phyloP scores from a whole-genome alignment of 2,888 invertebrate genomes.

The Epinotia demarniana region DNA sequence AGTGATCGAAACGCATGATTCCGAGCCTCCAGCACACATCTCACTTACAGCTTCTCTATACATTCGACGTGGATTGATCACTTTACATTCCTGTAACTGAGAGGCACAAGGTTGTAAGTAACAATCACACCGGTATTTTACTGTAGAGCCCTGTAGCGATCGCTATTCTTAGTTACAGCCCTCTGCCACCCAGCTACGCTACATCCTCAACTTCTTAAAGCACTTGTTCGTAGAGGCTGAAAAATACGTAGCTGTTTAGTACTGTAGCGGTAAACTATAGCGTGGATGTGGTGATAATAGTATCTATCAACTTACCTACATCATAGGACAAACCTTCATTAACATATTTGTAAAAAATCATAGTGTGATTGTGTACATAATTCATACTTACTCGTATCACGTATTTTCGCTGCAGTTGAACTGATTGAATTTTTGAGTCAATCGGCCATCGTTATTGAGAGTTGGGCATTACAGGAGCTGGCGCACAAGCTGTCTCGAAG shows the following conservation, averaged over 20 bases:
- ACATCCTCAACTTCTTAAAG: slow-evolving; percentile 74
- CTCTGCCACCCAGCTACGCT: slow-evolving; percentile 82
- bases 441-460: slow-evolving; percentile 40
- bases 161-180: slow-evolving; percentile 61
- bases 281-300: slow-evolving; percentile 78
- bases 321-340: slow-evolving; percentile 50
- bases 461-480: slow-evolving; percentile 87
- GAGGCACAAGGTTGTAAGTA: slow-evolving; percentile 78
- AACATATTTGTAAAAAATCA: slow-evolving; percentile 33
- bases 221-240: slow-evolving; percentile 82
- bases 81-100: slow-evolving; percentile 78
- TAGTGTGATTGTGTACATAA: slow-evolving; percentile 45
- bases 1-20: slow-evolving; percentile 84
- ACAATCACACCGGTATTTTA: slow-evolving; percentile 27
- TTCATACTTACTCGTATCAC: slow-evolving; percentile 39
- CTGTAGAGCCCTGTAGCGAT: slow-evolving; percentile 36
- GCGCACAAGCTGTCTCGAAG: slow-evolving; percentile 94
- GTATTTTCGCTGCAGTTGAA: slow-evolving; percentile 49
- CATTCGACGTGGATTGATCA: slow-evolving; percentile 77
- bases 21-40: slow-evolving; percentile 83
- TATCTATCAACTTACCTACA: slow-evolving; percentile 52
- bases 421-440: slow-evolving; percentile 33
- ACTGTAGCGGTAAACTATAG: slow-evolving; percentile 76
- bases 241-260: slow-evolving; percentile 76
- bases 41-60: slow-evolving; percentile 83